These are phyloP conservation scores for Drosophila kanapiae DNA, from an alignment of 1,140 invertebrate genomes.

Conservation along the genomic window DNA sequence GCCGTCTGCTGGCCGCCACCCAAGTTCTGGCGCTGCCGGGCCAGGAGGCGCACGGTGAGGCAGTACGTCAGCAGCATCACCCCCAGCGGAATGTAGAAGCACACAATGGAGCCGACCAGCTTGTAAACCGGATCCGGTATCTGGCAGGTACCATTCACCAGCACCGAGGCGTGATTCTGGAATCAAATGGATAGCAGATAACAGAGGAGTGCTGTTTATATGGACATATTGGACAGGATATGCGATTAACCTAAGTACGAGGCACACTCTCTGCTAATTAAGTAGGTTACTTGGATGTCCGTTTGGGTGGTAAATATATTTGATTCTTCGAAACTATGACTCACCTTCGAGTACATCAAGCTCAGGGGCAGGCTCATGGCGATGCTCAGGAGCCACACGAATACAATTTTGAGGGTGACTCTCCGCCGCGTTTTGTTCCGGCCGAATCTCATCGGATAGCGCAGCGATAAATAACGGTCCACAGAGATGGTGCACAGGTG, in stretches of 20 bases:
- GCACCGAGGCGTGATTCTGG: slow-evolving; percentile 92
- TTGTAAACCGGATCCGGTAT: slow-evolving; percentile 96
- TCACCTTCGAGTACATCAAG: slow-evolving; percentile 94
- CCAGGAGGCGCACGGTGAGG: slow-evolving; percentile 93
- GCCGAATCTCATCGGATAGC: slow-evolving; percentile 95
- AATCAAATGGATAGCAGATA: slow-evolving; percentile 63
- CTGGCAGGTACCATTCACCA: slow-evolving; percentile 92
- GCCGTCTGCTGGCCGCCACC: slow-evolving; percentile 85
- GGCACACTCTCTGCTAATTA: neutral
- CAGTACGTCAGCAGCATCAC: slow-evolving; percentile 98
- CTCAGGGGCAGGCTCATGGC: slow-evolving; percentile 95
- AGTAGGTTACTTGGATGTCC: too few relatives aligned
- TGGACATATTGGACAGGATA: neutral
- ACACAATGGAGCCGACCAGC: slow-evolving; percentile 96
- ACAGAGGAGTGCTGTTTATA: neutral
- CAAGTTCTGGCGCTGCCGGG: slow-evolving; percentile 91
- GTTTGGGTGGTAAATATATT: neutral
- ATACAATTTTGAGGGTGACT: slow-evolving; percentile 95
- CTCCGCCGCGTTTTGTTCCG: slow-evolving; percentile 94
- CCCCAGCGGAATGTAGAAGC: slow-evolving; percentile 97
- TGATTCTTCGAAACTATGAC: neutral
- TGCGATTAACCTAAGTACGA: slow-evolving; percentile 14
- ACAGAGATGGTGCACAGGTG: slow-evolving; percentile 98
- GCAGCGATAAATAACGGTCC: slow-evolving; percentile 94
- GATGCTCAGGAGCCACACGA: slow-evolving; percentile 95